phyloP scores from a whole-genome alignment of 2,797 vertebrate species.

The Capromys pilorides region DNA sequence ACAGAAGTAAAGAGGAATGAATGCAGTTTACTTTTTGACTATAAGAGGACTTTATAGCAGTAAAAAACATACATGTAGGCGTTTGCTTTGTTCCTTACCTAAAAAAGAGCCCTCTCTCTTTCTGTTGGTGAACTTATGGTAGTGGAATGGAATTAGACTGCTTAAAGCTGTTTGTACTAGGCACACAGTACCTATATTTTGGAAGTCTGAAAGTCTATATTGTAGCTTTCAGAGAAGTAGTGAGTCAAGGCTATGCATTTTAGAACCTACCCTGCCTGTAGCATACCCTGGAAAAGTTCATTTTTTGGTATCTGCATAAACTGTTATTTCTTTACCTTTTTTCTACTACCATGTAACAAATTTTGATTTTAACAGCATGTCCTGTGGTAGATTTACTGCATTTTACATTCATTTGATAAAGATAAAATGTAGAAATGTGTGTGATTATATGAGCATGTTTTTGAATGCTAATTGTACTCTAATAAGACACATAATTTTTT shows the following conservation, averaged over 20 bases:
- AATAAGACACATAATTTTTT: neutral
- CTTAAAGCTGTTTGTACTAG: neutral
- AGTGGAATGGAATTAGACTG: neutral
- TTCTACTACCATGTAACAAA: neutral
- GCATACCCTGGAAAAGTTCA: neutral
- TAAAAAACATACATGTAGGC: neutral
- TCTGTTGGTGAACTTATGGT: neutral
- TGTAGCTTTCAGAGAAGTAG: neutral
- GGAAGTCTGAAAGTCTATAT: neutral
- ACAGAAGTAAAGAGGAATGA: neutral
- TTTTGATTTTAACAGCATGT: slow-evolving; percentile 25
- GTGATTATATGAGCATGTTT: neutral
- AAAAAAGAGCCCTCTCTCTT: neutral
- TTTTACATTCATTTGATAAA: slow-evolving; percentile 44
- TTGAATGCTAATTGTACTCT: slow-evolving; percentile 14
- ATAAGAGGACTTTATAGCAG: neutral
- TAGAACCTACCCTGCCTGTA: neutral
- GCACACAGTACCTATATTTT: neutral
- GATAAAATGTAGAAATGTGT: slow-evolving; percentile 1
- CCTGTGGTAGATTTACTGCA: neutral
- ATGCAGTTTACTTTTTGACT: neutral
- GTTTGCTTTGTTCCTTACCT: neutral
- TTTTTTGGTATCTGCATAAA: neutral
- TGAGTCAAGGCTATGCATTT: neutral
- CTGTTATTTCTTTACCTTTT: neutral